Evolutionary conservation across 1,140 invertebrate genomes (phyloP).

Genomic region (Pentalonia nigronervosa): DNA sequence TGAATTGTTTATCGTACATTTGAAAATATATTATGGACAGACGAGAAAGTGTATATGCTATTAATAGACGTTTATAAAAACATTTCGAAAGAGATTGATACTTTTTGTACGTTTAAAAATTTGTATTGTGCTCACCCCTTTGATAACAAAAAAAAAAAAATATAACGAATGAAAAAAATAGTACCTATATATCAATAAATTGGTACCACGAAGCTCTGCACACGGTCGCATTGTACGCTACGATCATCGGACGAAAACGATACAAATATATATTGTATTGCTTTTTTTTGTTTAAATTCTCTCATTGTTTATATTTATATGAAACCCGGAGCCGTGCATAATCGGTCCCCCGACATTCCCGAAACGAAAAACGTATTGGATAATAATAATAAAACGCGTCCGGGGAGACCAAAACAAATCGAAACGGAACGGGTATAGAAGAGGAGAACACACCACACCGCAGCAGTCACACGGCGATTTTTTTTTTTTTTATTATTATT

Average conservation of each 20-base stretch:
- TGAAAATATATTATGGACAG: not conserved
- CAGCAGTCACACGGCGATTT: slow-evolving; percentile 54
- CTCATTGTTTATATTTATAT: slow-evolving; percentile 37
- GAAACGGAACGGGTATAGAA: slow-evolving; percentile 41
- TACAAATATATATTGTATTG: slow-evolving; percentile 21
- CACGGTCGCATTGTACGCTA: not conserved
- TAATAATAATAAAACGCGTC: slow-evolving; percentile 54
- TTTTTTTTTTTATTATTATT: too few species aligned
- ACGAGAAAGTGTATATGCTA: not conserved
- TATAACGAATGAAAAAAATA: too few species aligned
- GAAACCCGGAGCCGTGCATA: slow-evolving; percentile 45
- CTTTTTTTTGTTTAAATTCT: slow-evolving; percentile 36
- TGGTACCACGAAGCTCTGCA: not conserved
- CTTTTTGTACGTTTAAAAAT: not conserved
- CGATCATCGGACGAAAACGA: slow-evolving; percentile 16
- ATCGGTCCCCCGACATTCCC: slow-evolving; percentile 31
- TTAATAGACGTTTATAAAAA: not conserved
- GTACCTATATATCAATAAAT: not conserved
- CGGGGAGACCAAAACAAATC: slow-evolving; percentile 57
- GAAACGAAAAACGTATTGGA: slow-evolving; percentile 55
- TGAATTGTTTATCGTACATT: not conserved
- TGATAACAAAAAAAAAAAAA: not conserved
- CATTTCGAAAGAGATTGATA: not conserved
- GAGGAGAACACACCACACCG: not conserved
- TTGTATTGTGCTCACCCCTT: not conserved